Conservation (phyloP, 2,797 vertebrate species). For the Coregonus suidteri region DNA sequence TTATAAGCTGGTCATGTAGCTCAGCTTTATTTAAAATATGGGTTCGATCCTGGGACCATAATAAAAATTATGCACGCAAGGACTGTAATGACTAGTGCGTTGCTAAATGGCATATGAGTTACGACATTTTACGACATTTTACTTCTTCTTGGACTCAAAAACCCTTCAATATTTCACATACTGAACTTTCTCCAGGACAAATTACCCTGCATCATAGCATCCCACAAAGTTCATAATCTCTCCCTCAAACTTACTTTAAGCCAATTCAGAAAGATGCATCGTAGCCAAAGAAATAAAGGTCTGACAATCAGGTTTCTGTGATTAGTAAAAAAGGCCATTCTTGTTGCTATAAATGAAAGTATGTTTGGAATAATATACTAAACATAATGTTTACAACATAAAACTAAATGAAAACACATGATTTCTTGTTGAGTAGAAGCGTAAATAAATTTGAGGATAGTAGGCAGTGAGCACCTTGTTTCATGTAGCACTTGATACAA, state of each 20-base stretch:
- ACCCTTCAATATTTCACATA: background rate
- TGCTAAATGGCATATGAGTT: too few relatives aligned
- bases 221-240: background rate
- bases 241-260: background rate
- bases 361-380: background rate
- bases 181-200: background rate
- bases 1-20: too few relatives aligned
- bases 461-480: slow-evolving; percentile 54
- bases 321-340: background rate
- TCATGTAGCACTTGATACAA: background rate
- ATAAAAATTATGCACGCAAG: too few relatives aligned
- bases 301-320: background rate
- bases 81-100: background rate
- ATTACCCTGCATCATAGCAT: background rate
- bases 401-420: background rate
- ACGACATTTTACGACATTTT: background rate
- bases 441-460: slow-evolving; percentile 25
- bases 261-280: background rate
- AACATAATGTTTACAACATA: background rate
- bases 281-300: background rate
- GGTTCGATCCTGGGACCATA: too few relatives aligned
- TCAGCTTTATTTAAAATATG: too few relatives aligned
- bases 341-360: background rate
- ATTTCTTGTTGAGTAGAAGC: background rate
- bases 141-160: background rate